Conservation (phyloP, 2,797 vertebrate species). For the Xenentodon cancila region DNA sequence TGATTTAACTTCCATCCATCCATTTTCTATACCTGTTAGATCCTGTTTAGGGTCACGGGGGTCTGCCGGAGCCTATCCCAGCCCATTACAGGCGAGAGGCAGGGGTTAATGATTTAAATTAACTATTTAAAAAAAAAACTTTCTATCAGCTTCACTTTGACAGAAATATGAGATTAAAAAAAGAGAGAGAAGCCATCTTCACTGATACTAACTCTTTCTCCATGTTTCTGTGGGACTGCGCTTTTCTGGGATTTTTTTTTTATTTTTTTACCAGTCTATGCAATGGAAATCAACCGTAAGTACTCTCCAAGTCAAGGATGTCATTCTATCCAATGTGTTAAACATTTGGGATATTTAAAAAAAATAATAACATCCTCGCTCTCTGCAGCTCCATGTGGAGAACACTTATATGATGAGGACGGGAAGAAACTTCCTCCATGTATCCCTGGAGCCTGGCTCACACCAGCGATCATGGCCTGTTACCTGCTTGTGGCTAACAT, state of each 20-base stretch:
- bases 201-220: conserved; percentile 40
- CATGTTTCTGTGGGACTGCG: conserved; percentile 45
- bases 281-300: conserved; percentile 99
- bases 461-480: conserved; percentile 98
- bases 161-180: conserved; percentile 52
- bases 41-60: too few relatives aligned
- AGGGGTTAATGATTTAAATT: not conserved
- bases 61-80: too few relatives aligned
- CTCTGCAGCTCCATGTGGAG: conserved; percentile 93
- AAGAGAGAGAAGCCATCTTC: not conserved
- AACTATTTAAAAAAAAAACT: not conserved
- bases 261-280: conserved; percentile 87
- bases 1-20: too few relatives aligned
- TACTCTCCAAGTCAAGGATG: conserved; percentile 51
- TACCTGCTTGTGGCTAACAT: conserved; percentile 99
- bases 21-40: too few relatives aligned
- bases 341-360: not conserved
- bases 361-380: not conserved
- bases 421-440: conserved; percentile 97
- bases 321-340: conserved; percentile 2
- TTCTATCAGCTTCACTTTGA: conserved; percentile 66
- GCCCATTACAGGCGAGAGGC: too few relatives aligned
- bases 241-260: conserved; percentile 61
- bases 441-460: conserved; percentile 98
- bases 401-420: conserved; percentile 97